Conservation (phyloP, 1,140 invertebrate genomes). For the Macrobrachium rosenbergii region DNA sequence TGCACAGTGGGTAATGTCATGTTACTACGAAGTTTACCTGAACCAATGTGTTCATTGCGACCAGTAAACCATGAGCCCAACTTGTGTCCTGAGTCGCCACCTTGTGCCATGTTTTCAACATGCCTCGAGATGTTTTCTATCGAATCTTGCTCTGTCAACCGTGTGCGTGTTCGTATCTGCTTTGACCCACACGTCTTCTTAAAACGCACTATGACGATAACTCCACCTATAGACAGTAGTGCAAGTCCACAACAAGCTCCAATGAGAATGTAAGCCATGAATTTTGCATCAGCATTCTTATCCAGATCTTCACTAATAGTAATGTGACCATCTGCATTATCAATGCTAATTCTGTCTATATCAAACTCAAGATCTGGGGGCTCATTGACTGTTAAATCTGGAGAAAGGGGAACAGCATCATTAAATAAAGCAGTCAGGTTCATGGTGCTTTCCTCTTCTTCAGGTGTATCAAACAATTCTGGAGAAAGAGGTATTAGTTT, state of each 20-base stretch:
- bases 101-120: constrained; percentile 35
- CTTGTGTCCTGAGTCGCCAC: constrained; percentile 60
- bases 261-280: constrained; percentile 65
- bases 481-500: constrained; percentile 55
- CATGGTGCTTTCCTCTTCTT: constrained; percentile 23
- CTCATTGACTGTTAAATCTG: constrained; percentile 1
- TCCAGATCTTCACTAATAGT: constrained; percentile 10
- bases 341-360: constrained; percentile 16
- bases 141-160: constrained; percentile 54
- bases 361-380: constrained; percentile 8
- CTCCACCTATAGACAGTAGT: constrained; percentile 58
- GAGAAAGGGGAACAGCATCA: constrained; percentile 45
- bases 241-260: constrained; percentile 63
- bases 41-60: constrained; percentile 59
- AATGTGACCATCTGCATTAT: not conserved
- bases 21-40: constrained; percentile 62
- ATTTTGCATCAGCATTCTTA: constrained; percentile 47
- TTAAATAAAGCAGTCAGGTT: constrained; percentile 54
- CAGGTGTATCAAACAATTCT: constrained; percentile 48
- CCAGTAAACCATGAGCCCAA: constrained; percentile 65
- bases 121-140: constrained; percentile 48
- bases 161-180: constrained; percentile 56
- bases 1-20: constrained; percentile 62
- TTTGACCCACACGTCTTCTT: constrained; percentile 65
- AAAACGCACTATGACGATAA: constrained; percentile 63